Evolutionary conservation across 2,113 vertebrate species (phyloP).

Genomic region (Ptychochromis oligacanthus): DNA sequence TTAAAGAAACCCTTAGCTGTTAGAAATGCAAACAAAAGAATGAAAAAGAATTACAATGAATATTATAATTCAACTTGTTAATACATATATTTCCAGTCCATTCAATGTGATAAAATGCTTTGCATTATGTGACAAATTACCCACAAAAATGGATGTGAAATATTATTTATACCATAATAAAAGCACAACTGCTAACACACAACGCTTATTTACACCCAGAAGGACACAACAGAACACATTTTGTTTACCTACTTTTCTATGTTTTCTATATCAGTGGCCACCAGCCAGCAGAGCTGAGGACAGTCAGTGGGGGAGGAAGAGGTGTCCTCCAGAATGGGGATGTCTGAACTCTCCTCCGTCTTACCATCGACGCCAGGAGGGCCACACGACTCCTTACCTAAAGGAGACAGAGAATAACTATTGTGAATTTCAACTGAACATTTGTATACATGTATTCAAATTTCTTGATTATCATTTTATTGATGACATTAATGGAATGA

Average conservation of each 20-base stretch:
- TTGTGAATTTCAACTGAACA: background rate
- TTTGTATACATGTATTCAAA: background rate
- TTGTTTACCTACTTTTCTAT: constrained; percentile 86
- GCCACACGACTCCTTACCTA: constrained; percentile 85
- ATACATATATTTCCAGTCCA: background rate
- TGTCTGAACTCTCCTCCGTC: constrained; percentile 88
- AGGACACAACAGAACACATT: background rate
- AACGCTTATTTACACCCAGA: background rate
- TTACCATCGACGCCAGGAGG: constrained; percentile 83
- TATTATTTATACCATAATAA: background rate
- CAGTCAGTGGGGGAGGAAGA: constrained; percentile 87
- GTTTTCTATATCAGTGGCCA: constrained; percentile 94
- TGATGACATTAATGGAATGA: background rate
- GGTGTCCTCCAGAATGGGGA: constrained; percentile 91
- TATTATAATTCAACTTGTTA: background rate
- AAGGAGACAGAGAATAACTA: constrained; percentile 50
- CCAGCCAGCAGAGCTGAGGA: constrained; percentile 89
- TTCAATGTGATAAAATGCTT: background rate
- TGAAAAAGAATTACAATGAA: background rate
- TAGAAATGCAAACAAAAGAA: background rate
- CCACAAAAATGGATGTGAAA: background rate
- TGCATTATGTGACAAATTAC: background rate
- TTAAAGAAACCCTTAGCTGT: background rate
- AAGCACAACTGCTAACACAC: background rate
- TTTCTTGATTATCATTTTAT: background rate